Evolutionary conservation across 2,888 invertebrate species (phyloP).

Genomic region (Aphidoletes aphidimyza): DNA sequence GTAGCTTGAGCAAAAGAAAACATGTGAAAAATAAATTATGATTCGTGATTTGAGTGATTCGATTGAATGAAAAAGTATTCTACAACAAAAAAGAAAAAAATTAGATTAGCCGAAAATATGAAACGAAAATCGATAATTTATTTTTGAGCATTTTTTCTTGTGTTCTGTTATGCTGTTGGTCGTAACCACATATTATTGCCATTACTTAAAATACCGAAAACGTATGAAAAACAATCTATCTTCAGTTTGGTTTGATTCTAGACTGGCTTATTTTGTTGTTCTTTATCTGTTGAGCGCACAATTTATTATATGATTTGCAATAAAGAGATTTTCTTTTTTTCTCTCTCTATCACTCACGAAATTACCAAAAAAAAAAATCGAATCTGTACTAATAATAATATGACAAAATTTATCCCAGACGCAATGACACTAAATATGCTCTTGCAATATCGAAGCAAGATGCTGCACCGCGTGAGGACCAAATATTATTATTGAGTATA

Average conservation of each 20-base stretch:
- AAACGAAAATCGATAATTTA: neutral
- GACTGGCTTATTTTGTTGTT: slow-evolving; percentile 20
- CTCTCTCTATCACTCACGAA: neutral
- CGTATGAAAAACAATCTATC: neutral
- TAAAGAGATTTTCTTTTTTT: slow-evolving; percentile 13
- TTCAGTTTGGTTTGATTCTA: slow-evolving; percentile 10
- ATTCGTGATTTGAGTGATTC: neutral
- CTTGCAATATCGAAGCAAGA: no score
- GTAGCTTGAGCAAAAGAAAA: neutral
- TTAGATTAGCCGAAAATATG: neutral
- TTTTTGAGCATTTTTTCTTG: neutral
- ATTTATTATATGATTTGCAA: slow-evolving; percentile 39
- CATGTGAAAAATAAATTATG: neutral
- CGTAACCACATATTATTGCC: slow-evolving; percentile 25
- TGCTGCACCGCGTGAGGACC: neutral
- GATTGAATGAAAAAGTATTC: neutral
- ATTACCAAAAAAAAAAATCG: neutral
- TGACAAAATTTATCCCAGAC: neutral
- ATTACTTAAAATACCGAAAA: slow-evolving; percentile 38
- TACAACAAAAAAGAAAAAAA: neutral
- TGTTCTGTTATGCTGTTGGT: slow-evolving; percentile 1
- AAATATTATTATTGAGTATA: slow-evolving; percentile 61
- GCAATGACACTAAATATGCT: no score
- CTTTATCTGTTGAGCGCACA: slow-evolving; percentile 53
- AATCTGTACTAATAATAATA: neutral